Percentiles rank a stretch among this genome's conserved stretches.
Conservation (phyloP, 2,113 vertebrate genomes). For the Rhombomys opimus region DNA sequence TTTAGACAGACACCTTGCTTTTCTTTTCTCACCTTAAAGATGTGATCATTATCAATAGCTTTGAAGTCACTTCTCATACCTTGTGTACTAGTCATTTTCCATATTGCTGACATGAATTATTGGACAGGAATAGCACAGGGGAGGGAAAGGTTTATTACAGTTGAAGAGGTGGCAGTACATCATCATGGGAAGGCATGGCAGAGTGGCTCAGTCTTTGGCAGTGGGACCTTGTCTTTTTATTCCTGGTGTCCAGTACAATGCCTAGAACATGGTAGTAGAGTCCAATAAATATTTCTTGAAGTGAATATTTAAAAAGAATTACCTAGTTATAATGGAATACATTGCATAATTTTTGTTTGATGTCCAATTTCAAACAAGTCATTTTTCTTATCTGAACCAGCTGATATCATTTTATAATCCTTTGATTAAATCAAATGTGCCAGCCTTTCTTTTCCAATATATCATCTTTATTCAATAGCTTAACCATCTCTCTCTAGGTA, state of each 20-base stretch:
- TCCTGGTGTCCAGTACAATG: not conserved
- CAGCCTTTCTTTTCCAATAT: conserved; percentile 63
- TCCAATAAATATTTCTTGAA: conserved; percentile 1
- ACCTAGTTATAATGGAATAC: conserved; percentile 50
- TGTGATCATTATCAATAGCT: not conserved
- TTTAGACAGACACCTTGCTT: conserved; percentile 6
- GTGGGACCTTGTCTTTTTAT: not conserved
- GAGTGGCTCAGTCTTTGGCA: not conserved
- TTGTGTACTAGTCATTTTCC: not conserved
- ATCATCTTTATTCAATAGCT: conserved; percentile 49
- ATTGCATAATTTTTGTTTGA: conserved; percentile 62
- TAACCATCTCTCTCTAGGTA: conserved; percentile 77
- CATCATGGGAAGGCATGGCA: not conserved
- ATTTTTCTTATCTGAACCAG: conserved; percentile 69
- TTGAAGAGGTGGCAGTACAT: not conserved
- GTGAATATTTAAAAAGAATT: conserved; percentile 6
- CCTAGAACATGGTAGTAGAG: not conserved
- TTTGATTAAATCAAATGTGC: conserved; percentile 73
- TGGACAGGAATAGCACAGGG: not conserved
- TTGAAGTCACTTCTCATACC: conserved; percentile 31
- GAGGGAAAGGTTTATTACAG: not conserved
- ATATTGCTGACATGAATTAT: not conserved
- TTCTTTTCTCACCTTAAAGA: conserved; percentile 23
- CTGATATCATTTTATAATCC: conserved; percentile 64
- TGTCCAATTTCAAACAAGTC: conserved; percentile 58